phyloP scores from a whole-genome alignment of 2,888 invertebrate species.

The Lingula anatina region DNA sequence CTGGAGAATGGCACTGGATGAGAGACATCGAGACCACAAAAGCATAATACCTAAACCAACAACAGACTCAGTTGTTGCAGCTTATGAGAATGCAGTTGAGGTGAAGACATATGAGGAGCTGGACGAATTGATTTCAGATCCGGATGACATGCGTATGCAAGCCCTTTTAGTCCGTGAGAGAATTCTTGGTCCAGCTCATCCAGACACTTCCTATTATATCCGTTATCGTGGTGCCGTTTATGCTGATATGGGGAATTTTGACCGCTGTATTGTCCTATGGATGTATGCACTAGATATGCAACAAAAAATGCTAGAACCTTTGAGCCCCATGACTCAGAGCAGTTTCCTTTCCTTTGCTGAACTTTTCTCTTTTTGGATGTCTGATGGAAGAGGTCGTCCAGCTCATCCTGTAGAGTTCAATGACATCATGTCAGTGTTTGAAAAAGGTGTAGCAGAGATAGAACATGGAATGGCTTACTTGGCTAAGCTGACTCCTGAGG shows the following conservation, averaged over 20 bases:
- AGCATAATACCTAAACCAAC: constrained; percentile 66
- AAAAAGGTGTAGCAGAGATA: constrained; percentile 64
- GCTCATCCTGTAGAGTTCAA: constrained; percentile 71
- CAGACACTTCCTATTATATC: constrained; percentile 94
- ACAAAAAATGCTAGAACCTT: constrained; percentile 82
- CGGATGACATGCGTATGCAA: constrained; percentile 94
- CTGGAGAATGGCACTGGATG: constrained; percentile 88
- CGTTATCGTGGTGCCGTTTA: constrained; percentile 89
- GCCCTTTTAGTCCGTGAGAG: constrained; percentile 81
- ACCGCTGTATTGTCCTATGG: constrained; percentile 86
- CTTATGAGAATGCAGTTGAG: constrained; percentile 84
- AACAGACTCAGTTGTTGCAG: constrained; percentile 68
- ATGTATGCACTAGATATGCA: constrained; percentile 96
- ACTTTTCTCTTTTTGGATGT: constrained; percentile 78
- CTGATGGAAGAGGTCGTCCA: constrained; percentile 61
- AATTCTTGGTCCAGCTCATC: constrained; percentile 86
- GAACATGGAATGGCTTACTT: constrained; percentile 52
- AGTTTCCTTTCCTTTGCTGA: constrained; percentile 92
- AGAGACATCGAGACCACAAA: constrained; percentile 46
- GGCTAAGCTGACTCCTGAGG: constrained; percentile 12
- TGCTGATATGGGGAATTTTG: constrained; percentile 85
- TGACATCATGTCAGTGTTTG: constrained; percentile 79
- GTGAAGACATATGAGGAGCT: constrained; percentile 72
- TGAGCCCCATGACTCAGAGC: constrained; percentile 92
- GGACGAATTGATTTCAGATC: constrained; percentile 83